A percentile compares a stretch with the other conserved stretches of the same genome.
Conservation (phyloP, 2,888 invertebrate genomes). For the Mythimna impura region DNA sequence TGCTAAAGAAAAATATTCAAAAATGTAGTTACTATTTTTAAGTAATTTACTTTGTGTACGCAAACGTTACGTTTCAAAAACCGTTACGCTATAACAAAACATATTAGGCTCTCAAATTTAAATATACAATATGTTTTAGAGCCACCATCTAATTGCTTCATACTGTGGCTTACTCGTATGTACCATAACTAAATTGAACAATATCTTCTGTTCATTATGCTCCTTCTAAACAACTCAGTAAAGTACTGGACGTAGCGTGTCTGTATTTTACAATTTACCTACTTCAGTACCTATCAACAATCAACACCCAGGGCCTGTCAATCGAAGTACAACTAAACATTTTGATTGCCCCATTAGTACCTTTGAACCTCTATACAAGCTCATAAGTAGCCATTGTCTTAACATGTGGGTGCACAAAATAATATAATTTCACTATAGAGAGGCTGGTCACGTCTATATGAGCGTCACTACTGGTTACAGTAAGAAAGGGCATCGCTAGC, state of each 20-base stretch:
- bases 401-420: conserved; percentile 25
- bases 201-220: not conserved
- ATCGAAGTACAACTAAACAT: conserved; percentile 7
- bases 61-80: too few species aligned
- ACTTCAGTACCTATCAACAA: not conserved
- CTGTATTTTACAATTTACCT: not conserved
- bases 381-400: conserved; percentile 50
- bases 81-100: too few species aligned
- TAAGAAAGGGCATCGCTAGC: conserved; percentile 8
- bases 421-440: conserved; percentile 37
- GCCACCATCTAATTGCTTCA: conserved; percentile 1
- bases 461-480: conserved; percentile 38
- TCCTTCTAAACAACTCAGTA: not conserved
- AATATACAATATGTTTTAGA: not conserved
- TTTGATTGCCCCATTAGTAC: conserved; percentile 31
- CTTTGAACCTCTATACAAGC: conserved; percentile 17
- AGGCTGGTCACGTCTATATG: conserved; percentile 46
- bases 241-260: not conserved
- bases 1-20: too few species aligned
- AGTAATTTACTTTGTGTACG: too few species aligned
- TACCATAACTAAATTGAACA: not conserved
- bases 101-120: too few species aligned
- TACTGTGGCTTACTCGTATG: too few species aligned
- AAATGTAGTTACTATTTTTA: not conserved
- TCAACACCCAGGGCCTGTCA: not conserved